These are phyloP conservation scores for Aleiodes sp. DNA, from an alignment of 1,140 invertebrate species.

Conservation along the genomic window DNA sequence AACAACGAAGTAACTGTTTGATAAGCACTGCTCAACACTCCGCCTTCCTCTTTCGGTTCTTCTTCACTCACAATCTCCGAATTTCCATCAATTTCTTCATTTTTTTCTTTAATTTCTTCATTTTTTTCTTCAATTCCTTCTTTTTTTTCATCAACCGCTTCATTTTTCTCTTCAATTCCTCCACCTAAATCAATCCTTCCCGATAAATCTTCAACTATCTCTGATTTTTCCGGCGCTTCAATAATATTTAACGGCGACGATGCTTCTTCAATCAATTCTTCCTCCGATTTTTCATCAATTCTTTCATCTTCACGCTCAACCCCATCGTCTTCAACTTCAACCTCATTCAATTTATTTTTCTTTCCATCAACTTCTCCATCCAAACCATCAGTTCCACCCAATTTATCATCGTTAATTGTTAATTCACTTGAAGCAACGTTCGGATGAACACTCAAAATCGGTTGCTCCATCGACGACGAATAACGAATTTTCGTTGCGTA, in stretches of 20 bases:
- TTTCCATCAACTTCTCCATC: too few relatives aligned
- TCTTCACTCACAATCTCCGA: too few relatives aligned
- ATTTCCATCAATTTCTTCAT: neutral
- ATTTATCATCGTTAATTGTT: neutral
- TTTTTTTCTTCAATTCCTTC: neutral
- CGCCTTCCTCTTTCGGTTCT: neutral
- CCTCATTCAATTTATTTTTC: neutral
- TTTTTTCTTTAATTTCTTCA: constrained; percentile 3
- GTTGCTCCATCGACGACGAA: constrained; percentile 37
- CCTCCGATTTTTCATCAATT: neutral
- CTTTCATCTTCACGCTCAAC: neutral
- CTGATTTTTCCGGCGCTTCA: neutral
- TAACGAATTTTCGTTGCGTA: constrained; percentile 29
- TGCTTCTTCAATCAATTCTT: neutral
- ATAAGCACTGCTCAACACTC: neutral
- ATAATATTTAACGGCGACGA: too few relatives aligned
- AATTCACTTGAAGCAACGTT: constrained; percentile 30
- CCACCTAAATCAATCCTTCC: neutral
- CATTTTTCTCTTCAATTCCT: neutral
- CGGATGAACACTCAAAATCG: constrained; percentile 44
- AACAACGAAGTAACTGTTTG: neutral
- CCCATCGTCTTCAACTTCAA: neutral
- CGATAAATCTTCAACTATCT: neutral
- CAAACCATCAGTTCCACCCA: neutral
- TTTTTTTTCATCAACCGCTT: neutral